Base-by-base conservation (phyloP, 2,113 vertebrate species). In the Lophochroa leadbeateri region DNA sequence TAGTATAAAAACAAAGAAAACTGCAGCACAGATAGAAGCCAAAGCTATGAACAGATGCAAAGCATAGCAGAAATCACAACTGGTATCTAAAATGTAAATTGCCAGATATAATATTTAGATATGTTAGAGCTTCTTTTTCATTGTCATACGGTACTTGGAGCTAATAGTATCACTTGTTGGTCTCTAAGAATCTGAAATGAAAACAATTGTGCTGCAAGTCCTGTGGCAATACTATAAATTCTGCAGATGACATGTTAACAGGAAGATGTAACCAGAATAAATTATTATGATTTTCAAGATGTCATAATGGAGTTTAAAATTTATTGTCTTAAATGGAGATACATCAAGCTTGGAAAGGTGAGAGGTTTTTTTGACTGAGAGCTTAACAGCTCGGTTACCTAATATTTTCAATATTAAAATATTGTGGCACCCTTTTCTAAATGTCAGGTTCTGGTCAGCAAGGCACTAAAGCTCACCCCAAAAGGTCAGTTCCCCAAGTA, bases 321-420 rank as follows among this genome's bases (percentile, higher is more conserved):
- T 53, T 58, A 17, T 80, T 0, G 0, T 17, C 37, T 46, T 55
- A 58, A 39, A 43, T 50, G 25, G n/a, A 82, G 4, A 31, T 55
- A 35, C 12, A 21, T 53, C n/a, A 75, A 23, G 33, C 31, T 37
- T 70, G 76, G 46, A 87, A 91, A 91, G 39, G 9, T 43, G 61
- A 65, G 69, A 10, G 20, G 70, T 41, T 81, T 78, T 83, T 83
- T 65, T 24, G 41, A 61, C 16, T 37, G 37, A 67, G 33, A 67
- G 11, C 11, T 83, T 81, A 86, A 33, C 8, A 78, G 27, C 13
- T 67, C 12, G 8, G 24, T 64, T 75, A 55, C 27, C 8, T 43
- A 46, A 67, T 61, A 53, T 41, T 77, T 78, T 70, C 13, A 83
- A 13, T 50, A 35, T 28, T 52, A 57, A 68, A 88, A 69, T 9